phyloP scores from a whole-genome alignment of 2,888 invertebrate genomes.

The Hyles lineata region DNA sequence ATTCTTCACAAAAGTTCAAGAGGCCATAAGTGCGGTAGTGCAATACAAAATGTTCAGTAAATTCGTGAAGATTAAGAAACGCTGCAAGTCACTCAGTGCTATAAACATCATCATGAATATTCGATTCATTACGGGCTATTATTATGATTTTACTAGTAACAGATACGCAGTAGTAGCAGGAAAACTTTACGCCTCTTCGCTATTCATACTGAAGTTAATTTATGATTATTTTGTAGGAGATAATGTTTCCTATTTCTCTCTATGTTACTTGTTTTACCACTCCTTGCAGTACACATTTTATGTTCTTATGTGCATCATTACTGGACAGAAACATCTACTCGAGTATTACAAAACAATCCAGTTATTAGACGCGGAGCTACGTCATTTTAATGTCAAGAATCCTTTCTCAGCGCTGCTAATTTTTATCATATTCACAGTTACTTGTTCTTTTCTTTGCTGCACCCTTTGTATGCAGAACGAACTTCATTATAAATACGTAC shows the following conservation, averaged over 20 bases:
- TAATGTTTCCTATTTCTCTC: neutral
- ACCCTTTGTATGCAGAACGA: no score
- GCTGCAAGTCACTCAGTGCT: no score
- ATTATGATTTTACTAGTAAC: neutral
- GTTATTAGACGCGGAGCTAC: neutral
- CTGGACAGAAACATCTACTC: neutral
- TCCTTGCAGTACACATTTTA: neutral
- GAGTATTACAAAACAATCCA: neutral
- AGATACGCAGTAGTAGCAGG: no score
- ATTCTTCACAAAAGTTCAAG: no score
- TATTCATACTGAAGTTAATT: neutral
- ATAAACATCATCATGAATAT: neutral
- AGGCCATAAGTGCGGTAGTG: neutral
- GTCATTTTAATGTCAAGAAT: neutral
- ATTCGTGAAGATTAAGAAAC: neutral
- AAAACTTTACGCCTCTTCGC: neutral
- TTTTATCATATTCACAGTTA: neutral
- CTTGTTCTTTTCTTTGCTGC: neutral
- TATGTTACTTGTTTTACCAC: neutral
- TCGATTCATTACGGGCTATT: neutral
- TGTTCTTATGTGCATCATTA: neutral
- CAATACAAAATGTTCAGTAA: neutral
- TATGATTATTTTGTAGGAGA: neutral
- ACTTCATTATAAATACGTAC: neutral
- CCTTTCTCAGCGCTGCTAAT: neutral